phyloP scores from a whole-genome alignment of 2,797 vertebrate genomes.

The Diplodus puntazzo region DNA sequence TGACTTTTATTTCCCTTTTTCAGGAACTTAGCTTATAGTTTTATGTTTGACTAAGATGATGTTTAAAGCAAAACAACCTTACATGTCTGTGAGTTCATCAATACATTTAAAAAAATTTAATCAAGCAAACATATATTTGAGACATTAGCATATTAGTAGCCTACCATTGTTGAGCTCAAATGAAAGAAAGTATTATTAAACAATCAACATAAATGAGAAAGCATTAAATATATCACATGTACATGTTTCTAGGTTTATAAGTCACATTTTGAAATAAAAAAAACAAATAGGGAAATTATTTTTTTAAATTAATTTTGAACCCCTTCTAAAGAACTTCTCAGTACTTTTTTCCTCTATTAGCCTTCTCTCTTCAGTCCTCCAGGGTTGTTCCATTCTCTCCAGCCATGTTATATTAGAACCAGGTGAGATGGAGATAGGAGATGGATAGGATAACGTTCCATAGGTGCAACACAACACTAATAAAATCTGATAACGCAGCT shows the following conservation, averaged over 20 bases:
- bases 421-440: conserved; percentile 37
- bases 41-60: background rate
- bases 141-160: background rate
- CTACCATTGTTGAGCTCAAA: conserved; percentile 7
- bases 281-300: background rate
- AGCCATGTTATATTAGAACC: conserved; percentile 36
- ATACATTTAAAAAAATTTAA: background rate
- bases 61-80: background rate
- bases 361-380: background rate
- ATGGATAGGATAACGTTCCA: conserved; percentile 45
- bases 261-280: background rate
- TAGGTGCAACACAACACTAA: conserved; percentile 58
- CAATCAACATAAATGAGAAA: conserved; percentile 1
- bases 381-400: conserved; percentile 35
- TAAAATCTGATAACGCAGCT: conserved; percentile 64
- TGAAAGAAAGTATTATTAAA: conserved; percentile 1
- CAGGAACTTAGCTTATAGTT: background rate
- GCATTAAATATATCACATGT: background rate
- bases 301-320: conserved; percentile 26
- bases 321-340: conserved; percentile 8
- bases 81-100: background rate
- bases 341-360: conserved; percentile 9
- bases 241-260: background rate
- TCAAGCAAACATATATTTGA: background rate
- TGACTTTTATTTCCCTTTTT: background rate